Conservation (phyloP, 1,140 invertebrate species). For the Eriosoma lanigerum region DNA sequence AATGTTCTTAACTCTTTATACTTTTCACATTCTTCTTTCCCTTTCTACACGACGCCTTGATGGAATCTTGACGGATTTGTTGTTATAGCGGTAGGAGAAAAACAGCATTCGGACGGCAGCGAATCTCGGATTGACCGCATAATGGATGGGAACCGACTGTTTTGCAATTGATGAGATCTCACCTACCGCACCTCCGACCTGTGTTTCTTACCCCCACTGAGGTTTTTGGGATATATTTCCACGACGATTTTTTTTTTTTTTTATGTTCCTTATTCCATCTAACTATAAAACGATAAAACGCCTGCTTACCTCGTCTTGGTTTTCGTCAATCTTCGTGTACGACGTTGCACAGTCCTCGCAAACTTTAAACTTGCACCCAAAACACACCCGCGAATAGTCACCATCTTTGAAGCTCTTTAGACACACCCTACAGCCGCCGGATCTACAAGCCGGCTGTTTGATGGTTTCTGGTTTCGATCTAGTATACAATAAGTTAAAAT, state of each 20-base stretch:
- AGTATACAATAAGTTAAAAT: neutral
- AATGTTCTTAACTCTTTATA: neutral
- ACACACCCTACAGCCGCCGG: slow-evolving; percentile 80
- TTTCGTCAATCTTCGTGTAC: slow-evolving; percentile 79
- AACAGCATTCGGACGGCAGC: slow-evolving; percentile 13
- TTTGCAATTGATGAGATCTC: slow-evolving; percentile 38
- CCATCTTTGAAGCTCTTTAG: slow-evolving; percentile 82
- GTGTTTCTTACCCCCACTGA: neutral
- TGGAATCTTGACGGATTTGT: slow-evolving; percentile 43
- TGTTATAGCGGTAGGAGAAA: slow-evolving; percentile 15
- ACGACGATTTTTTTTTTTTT: neutral
- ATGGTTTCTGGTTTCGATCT: slow-evolving; percentile 57
- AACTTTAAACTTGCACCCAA: slow-evolving; percentile 82
- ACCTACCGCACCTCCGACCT: too few relatives aligned
- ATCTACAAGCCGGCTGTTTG: slow-evolving; percentile 69
- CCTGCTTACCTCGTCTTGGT: slow-evolving; percentile 72
- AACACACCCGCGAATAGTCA: slow-evolving; percentile 80
- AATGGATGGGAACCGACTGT: slow-evolving; percentile 39
- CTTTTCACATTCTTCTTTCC: slow-evolving; percentile 5
- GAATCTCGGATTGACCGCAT: slow-evolving; percentile 40
- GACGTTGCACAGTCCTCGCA: slow-evolving; percentile 85
- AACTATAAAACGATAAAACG: neutral
- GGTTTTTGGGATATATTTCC: slow-evolving; percentile 11
- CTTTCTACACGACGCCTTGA: neutral
- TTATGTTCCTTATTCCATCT: too few relatives aligned